These are phyloP conservation scores for Zophobas morio DNA, from an alignment of 1,140 invertebrate genomes.

Conservation along the genomic window DNA sequence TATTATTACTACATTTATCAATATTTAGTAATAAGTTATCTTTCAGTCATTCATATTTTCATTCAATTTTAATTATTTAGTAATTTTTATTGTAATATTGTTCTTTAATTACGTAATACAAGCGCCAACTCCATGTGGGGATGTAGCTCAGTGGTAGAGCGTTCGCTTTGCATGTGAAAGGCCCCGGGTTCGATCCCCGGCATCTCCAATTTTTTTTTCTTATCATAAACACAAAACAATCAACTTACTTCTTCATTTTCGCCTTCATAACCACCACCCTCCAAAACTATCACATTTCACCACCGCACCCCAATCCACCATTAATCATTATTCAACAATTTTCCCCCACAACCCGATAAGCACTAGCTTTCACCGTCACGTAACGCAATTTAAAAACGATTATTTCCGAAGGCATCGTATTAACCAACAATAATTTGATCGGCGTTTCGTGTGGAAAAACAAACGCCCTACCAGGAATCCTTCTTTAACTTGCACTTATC, in stretches of 20 bases:
- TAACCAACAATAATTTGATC: slow-evolving; percentile 10
- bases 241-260: slow-evolving; percentile 22
- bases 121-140: slow-evolving; percentile 67
- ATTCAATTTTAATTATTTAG: no score
- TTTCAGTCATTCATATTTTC: no score
- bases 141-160: slow-evolving; percentile 91
- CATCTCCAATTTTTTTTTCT: slow-evolving; percentile 73
- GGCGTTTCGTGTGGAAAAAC: slow-evolving; percentile 1
- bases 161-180: slow-evolving; percentile 95
- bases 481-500: slow-evolving; percentile 16
- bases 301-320: not conserved
- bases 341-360: not conserved
- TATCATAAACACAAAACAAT: not conserved
- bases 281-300: not conserved
- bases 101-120: not conserved
- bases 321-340: not conserved
- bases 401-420: slow-evolving; percentile 15
- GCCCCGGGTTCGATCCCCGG: slow-evolving; percentile 91
- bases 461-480: not conserved
- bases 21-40: no score
- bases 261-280: not conserved
- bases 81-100: no score
- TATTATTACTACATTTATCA: no score
- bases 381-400: slow-evolving; percentile 13
- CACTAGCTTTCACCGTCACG: slow-evolving; percentile 6